Percentiles rank a stretch among this genome's conserved stretches.
Conservation (phyloP, 2,113 vertebrate species). For the Symphodus melops region DNA sequence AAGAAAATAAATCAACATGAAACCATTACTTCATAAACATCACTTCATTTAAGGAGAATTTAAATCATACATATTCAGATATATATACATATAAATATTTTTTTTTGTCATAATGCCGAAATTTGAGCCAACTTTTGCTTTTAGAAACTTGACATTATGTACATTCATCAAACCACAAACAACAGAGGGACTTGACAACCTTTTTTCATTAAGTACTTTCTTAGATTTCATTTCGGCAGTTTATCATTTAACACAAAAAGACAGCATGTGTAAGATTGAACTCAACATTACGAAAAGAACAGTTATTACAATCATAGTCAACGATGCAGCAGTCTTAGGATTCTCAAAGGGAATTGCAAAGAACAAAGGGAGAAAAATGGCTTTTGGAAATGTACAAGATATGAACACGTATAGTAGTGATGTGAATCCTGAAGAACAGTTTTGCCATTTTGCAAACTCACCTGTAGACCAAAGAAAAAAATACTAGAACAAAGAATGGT, state of each 20-base stretch:
- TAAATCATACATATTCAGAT: constrained; percentile 23
- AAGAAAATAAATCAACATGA: constrained; percentile 63
- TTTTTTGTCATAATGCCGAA: constrained; percentile 14
- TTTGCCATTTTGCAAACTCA: not conserved
- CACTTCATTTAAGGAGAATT: constrained; percentile 46
- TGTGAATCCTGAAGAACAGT: not conserved
- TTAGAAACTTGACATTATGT: constrained; percentile 23
- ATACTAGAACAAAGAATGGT: constrained; percentile 16
- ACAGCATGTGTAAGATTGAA: constrained; percentile 11
- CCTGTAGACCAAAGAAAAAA: not conserved
- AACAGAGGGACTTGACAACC: not conserved
- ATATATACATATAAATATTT: constrained; percentile 20
- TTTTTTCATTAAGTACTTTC: not conserved
- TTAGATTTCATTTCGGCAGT: not conserved
- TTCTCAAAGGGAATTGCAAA: constrained; percentile 10
- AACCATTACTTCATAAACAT: constrained; percentile 56
- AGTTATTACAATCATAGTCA: constrained; percentile 64
- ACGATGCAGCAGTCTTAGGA: constrained; percentile 41
- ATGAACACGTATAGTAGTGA: not conserved
- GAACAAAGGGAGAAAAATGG: not conserved
- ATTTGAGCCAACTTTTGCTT: not conserved
- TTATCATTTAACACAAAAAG: constrained; percentile 12
- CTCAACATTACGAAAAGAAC: constrained; percentile 11
- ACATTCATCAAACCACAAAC: constrained; percentile 53
- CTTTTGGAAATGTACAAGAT: constrained; percentile 4